These are phyloP conservation scores for Thalassarche chlororhynchos DNA, from an alignment of 2,113 vertebrate species.

Conservation along the genomic window DNA sequence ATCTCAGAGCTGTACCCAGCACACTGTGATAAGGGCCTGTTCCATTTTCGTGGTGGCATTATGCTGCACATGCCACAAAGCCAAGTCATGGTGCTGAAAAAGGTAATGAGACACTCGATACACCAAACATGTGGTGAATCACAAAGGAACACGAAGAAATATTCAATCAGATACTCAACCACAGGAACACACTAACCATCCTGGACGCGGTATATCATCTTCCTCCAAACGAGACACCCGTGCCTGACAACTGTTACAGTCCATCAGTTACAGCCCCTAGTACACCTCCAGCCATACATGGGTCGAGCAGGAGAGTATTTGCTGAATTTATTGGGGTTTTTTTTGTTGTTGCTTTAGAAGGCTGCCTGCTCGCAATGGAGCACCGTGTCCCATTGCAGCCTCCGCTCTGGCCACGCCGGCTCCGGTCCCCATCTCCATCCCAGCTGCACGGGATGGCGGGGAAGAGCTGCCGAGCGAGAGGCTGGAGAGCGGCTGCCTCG, in stretches of 20 bases:
- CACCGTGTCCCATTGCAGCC: not conserved
- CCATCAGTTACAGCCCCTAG: not conserved
- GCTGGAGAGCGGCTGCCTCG: not conserved
- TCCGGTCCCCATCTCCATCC: rapidly evolving
- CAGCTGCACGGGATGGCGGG: not conserved
- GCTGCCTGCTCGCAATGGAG: not conserved
- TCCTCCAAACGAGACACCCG: not conserved
- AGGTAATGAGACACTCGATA: not conserved
- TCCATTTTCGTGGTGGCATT: not conserved
- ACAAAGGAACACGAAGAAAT: not conserved
- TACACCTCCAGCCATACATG: not conserved
- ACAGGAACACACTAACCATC: not conserved
- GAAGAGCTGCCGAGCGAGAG: not conserved
- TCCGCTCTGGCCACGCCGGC: rapidly evolving
- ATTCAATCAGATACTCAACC: not conserved
- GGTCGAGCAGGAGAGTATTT: not conserved
- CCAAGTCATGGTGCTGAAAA: not conserved
- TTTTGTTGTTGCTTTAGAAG: not conserved
- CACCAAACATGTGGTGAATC: not conserved
- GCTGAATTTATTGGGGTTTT: rapidly evolving
- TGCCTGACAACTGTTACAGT: not conserved
- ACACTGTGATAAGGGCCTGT: not conserved
- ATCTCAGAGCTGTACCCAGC: not conserved
- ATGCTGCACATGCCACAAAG: not conserved
- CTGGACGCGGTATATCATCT: rapidly evolving